These are phyloP conservation scores for Sialia sialis DNA, from an alignment of 2,113 vertebrate species.

Conservation along the genomic window DNA sequence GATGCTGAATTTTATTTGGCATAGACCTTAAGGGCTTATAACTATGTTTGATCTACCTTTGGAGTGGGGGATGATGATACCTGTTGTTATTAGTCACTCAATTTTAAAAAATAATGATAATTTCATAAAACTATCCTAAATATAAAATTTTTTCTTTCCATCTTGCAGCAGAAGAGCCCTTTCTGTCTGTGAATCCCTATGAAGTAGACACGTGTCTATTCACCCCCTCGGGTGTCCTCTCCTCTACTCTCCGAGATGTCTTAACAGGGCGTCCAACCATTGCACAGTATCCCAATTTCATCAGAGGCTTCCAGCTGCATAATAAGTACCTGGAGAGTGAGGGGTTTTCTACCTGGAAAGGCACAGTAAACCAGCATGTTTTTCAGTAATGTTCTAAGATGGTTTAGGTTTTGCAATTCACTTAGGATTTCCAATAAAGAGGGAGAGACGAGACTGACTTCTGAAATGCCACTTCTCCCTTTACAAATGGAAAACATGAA, in stretches of 20 bases:
- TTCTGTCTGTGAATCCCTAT: slow-evolving; percentile 28
- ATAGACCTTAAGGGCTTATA: neutral
- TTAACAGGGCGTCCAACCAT: slow-evolving; percentile 68
- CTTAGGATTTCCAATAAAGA: neutral
- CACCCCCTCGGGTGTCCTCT: neutral
- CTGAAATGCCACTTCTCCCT: neutral
- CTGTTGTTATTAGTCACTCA: neutral
- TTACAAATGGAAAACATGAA: neutral
- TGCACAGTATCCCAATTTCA: slow-evolving; percentile 71
- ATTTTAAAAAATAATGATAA: neutral
- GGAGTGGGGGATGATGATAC: neutral
- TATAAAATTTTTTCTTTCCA: neutral
- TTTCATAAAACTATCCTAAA: neutral
- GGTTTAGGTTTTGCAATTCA: neutral
- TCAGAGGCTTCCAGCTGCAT: slow-evolving; percentile 77
- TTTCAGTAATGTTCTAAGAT: neutral
- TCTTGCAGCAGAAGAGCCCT: slow-evolving; percentile 48
- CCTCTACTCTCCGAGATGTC: slow-evolving; percentile 62
- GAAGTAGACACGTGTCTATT: slow-evolving; percentile 23
- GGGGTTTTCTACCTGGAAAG: slow-evolving; percentile 74
- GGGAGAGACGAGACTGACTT: neutral
- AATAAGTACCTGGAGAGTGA: slow-evolving; percentile 63
- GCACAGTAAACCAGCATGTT: slow-evolving; percentile 53
- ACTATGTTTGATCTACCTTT: neutral
- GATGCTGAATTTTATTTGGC: neutral